Percentiles rank a stretch among this genome's conserved stretches.
These are phyloP conservation scores for Mesoclemmys tuberculata DNA, from an alignment of 2,113 vertebrate species.

Conservation along the genomic window DNA sequence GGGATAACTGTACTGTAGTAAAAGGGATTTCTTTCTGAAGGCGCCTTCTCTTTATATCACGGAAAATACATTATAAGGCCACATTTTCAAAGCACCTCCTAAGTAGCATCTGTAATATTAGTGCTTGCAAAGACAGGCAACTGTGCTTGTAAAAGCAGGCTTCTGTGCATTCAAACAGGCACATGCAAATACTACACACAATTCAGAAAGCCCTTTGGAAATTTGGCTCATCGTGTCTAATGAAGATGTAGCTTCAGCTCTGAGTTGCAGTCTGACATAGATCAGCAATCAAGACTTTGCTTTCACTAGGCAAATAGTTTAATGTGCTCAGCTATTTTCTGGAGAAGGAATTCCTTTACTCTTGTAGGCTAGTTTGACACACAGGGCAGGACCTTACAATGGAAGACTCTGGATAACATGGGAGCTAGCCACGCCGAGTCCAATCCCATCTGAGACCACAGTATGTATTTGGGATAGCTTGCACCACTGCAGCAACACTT, in stretches of 20 bases:
- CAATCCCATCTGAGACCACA: neutral
- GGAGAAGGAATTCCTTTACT: neutral
- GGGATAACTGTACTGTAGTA: neutral
- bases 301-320: neutral
- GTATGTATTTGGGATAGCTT: neutral
- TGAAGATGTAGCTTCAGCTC: neutral
- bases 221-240: rapidly evolving
- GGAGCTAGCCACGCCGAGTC: no score
- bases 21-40: neutral
- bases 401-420: neutral
- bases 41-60: neutral
- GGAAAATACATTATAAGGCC: rapidly evolving
- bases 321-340: neutral
- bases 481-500: no score
- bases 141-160: neutral
- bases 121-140: neutral
- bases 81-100: neutral
- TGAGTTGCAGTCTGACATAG: neutral
- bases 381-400: neutral
- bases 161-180: neutral
- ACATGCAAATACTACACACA: neutral
- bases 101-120: neutral
- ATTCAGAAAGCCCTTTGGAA: neutral
- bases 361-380: neutral
- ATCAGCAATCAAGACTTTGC: neutral